Evolutionary conservation across 2,113 vertebrate species (phyloP), one percentile per base, ranked within the genome.

Genomic region (Polypterus senegalus): DNA sequence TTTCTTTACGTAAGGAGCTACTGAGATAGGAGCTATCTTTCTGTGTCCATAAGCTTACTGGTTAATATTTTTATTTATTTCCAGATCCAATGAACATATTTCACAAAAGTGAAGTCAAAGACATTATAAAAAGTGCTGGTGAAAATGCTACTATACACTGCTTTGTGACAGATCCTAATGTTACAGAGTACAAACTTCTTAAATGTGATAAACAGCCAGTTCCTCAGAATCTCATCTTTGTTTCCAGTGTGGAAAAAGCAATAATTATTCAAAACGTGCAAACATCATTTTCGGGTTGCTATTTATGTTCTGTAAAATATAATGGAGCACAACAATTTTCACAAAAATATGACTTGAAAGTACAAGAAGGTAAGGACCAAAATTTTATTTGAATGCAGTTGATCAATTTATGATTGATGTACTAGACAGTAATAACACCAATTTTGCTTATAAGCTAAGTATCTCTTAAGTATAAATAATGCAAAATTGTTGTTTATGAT

Each of bases 21-120:
- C 27, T 27, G 27, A 27, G 27, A 27, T 27, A 1, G 27, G n/a
- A n/a, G n/a, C 1, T 27, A 27, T 27, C 47, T 11, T 10, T 6
- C 4, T 7, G 11, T 27, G 57, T 46, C 62, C 71, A 70, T 51
- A 59, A 1, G 69, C 76, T 48, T 27, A 27, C 27, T 27, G 2
- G 27, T 27, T 27, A 27, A 27, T 27, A 11, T 54, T 47, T n/a
- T 67, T 70, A 63, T 72, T 60, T 27, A 46, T 72, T 79, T 79
- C 43, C 75, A 98, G 96, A 97, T 82, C 88, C 89, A 6, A 65
- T 69, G 0, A 79, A 84, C 64, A 87, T 90, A 59, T 98, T 98
- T 79, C 83, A 91, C 66, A 79, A 67, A 72, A 73, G 67, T 68
- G 78, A 71, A 66, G 73, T 76, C 67, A 69, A 3, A 65, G 85